A percentile compares a stretch with the other conserved stretches of the same genome.
Evolutionary conservation across 2,113 vertebrate species (phyloP).

Genomic region (Todiramphus chloris): DNA sequence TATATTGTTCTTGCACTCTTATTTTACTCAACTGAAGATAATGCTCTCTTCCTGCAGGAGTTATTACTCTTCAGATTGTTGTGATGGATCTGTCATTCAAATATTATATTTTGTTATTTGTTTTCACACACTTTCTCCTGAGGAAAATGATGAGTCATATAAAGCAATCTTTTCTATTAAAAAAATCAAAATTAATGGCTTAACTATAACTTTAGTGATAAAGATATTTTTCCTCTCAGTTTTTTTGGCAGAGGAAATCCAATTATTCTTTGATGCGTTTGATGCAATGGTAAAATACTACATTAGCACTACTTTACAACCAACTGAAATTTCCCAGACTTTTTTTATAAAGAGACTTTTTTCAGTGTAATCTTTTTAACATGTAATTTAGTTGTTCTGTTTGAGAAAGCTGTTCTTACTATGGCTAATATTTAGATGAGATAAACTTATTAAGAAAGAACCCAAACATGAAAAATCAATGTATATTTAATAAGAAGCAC

Average conservation of each 20-base stretch:
- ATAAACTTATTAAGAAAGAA: neutral
- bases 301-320: neutral
- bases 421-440: neutral
- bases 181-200: neutral
- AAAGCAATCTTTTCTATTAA: neutral
- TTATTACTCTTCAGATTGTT: neutral
- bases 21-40: neutral
- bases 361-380: neutral
- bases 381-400: neutral
- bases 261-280: neutral
- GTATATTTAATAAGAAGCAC: neutral
- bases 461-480: neutral
- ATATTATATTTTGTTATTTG: neutral
- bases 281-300: neutral
- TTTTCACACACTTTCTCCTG: neutral
- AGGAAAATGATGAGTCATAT: neutral
- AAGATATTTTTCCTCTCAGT: neutral
- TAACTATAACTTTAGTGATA: constrained; percentile 5
- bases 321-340: neutral
- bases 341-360: neutral
- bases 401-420: neutral
- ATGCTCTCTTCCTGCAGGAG: neutral
- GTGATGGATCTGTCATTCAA: neutral
- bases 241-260: neutral
- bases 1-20: neutral